A percentile compares a stretch with the other conserved stretches of the same genome.
Evolutionary conservation across 2,888 invertebrate species (phyloP).

Genomic region (Tridacna crocea): DNA sequence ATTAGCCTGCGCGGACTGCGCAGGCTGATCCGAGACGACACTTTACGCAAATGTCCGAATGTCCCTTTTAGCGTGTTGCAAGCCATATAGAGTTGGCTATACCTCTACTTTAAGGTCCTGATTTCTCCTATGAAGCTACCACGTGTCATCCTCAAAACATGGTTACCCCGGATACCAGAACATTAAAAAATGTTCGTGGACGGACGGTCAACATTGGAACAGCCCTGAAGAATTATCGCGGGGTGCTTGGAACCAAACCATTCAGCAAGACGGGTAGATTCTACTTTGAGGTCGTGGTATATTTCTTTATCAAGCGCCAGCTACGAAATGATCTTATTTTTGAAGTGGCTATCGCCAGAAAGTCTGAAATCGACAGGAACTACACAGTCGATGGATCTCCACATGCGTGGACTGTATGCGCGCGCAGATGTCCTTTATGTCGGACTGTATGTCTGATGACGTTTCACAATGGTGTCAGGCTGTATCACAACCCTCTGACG

Average conservation of each 20-base stretch:
- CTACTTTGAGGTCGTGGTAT: constrained; percentile 66
- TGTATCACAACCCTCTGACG: constrained; percentile 65
- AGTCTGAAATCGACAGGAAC: constrained; percentile 66
- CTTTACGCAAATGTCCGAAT: no score
- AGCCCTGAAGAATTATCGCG: constrained; percentile 66
- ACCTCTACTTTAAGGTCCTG: constrained; percentile 55
- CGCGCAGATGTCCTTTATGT: constrained; percentile 69
- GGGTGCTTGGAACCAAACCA: constrained; percentile 63
- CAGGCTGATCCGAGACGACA: no score
- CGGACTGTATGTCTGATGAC: constrained; percentile 68
- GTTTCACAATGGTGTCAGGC: constrained; percentile 66
- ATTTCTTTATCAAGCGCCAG: constrained; percentile 66
- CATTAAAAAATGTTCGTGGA: constrained; percentile 62
- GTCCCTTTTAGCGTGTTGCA: no score
- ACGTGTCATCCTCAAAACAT: constrained; percentile 63
- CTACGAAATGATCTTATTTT: constrained; percentile 69
- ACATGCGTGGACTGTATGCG: constrained; percentile 65
- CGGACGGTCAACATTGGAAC: constrained; percentile 46
- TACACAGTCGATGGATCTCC: constrained; percentile 67
- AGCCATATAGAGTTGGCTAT: neutral
- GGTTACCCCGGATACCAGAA: constrained; percentile 56
- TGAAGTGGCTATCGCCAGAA: constrained; percentile 64
- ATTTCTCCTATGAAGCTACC: constrained; percentile 53
- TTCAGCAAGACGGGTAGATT: constrained; percentile 62
- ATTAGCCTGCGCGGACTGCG: no score